Percentiles rank a stretch among this genome's conserved stretches.
Conservation (phyloP, 2,888 invertebrate genomes). For the Cheilosia variabilis region DNA sequence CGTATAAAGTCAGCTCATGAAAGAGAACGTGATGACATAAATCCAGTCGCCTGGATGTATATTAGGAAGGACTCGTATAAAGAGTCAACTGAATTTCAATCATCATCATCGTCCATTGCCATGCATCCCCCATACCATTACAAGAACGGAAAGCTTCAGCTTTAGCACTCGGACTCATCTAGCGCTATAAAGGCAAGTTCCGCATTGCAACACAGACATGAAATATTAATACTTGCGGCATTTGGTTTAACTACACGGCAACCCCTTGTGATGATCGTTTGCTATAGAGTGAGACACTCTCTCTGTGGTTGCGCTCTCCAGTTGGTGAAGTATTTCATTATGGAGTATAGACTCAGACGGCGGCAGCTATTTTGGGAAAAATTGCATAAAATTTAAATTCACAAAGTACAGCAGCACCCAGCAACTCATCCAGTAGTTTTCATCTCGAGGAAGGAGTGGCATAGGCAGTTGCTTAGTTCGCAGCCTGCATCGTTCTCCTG, state of each 20-base stretch:
- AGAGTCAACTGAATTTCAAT: slow-evolving; percentile 52
- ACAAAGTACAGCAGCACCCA: slow-evolving; percentile 4
- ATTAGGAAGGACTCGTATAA: slow-evolving; percentile 9
- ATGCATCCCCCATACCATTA: not conserved
- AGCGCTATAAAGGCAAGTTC: slow-evolving; percentile 9
- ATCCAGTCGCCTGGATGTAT: slow-evolving; percentile 32
- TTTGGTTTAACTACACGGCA: not conserved
- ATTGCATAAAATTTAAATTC: slow-evolving; percentile 48
- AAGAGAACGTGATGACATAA: slow-evolving; percentile 50
- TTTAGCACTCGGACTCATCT: not conserved
- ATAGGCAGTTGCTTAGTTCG: no score
- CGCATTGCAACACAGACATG: slow-evolving; percentile 24
- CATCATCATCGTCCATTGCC: slow-evolving; percentile 20
- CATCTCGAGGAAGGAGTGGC: no score
- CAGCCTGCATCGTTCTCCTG: no score
- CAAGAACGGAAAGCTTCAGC: not conserved
- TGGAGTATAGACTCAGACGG: slow-evolving; percentile 13
- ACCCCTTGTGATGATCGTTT: not conserved
- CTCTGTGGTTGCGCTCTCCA: not conserved
- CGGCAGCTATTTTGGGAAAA: slow-evolving; percentile 19
- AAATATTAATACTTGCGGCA: slow-evolving; percentile 9
- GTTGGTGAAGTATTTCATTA: not conserved
- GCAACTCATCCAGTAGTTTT: no score
- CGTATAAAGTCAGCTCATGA: slow-evolving; percentile 10
- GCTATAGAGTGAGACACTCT: not conserved